Evolutionary conservation across 2,888 invertebrate species (phyloP).

Genomic region (Cantharis flavilabris): DNA sequence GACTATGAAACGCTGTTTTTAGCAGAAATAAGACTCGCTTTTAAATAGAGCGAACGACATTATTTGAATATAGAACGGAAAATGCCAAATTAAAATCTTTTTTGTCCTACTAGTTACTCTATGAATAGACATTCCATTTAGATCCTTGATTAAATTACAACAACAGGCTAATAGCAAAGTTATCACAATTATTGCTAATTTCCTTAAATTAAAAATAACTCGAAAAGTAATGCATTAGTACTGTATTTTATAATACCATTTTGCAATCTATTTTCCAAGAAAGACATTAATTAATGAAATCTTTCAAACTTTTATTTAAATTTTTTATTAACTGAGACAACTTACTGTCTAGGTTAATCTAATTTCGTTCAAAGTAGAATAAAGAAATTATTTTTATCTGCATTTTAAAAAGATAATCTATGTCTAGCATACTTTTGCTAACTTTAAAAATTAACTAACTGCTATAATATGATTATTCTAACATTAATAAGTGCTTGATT

Average conservation of each 20-base stretch:
- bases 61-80: constrained; percentile 28
- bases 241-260: background rate
- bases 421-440: background rate
- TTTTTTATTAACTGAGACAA: background rate
- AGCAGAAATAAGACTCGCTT: constrained; percentile 26
- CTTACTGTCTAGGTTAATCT: background rate
- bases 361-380: background rate
- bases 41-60: constrained; percentile 24
- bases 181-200: background rate
- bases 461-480: background rate
- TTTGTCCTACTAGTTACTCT: constrained; percentile 19
- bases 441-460: background rate
- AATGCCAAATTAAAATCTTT: constrained; percentile 24
- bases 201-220: background rate
- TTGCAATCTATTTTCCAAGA: background rate
- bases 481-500: background rate
- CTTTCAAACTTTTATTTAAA: background rate
- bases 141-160: background rate
- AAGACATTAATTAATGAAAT: background rate
- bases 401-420: background rate
- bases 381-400: background rate
- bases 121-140: constrained; percentile 19
- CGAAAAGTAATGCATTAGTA: background rate
- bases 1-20: constrained; percentile 25
- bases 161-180: background rate